Percentiles rank a stretch among this genome's conserved stretches.
Evolutionary conservation across 1,140 invertebrate species (phyloP).

Genomic region (Drosophila miranda): DNA sequence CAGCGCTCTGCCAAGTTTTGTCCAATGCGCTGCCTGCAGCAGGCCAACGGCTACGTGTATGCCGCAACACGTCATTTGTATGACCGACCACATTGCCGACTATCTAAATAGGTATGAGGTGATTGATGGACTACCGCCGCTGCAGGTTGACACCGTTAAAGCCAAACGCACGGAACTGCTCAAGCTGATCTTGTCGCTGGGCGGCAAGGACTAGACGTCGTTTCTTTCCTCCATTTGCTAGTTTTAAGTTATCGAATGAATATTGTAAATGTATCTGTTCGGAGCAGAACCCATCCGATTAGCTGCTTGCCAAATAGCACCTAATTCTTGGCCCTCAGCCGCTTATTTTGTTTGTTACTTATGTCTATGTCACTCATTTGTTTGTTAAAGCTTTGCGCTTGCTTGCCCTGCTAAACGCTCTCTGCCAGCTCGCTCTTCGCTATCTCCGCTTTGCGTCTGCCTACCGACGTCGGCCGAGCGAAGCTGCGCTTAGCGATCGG

Average conservation of each 20-base stretch:
- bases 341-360: too few relatives aligned
- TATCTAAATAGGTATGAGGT: slow-evolving; percentile 83
- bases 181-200: slow-evolving; percentile 82
- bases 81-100: slow-evolving; percentile 86
- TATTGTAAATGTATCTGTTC: too few relatives aligned
- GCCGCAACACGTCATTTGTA: slow-evolving; percentile 90
- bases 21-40: slow-evolving; percentile 86
- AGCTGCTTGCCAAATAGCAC: too few relatives aligned
- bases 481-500: too few relatives aligned
- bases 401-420: too few relatives aligned
- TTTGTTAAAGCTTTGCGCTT: too few relatives aligned
- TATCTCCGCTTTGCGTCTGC: too few relatives aligned
- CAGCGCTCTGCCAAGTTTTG: slow-evolving; percentile 81
- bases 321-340: too few relatives aligned
- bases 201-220: slow-evolving; percentile 64
- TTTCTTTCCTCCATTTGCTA: slow-evolving; percentile 7
- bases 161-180: slow-evolving; percentile 84
- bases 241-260: slow-evolving; percentile 31
- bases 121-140: slow-evolving; percentile 59
- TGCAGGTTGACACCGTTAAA: slow-evolving; percentile 82
- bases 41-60: slow-evolving; percentile 92
- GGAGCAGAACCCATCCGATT: too few relatives aligned
- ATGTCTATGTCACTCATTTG: too few relatives aligned
- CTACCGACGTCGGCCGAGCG: too few relatives aligned
- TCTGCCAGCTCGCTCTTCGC: too few relatives aligned